Evolutionary conservation across 2,888 invertebrate species (phyloP), one percentile per base, ranked within the genome.

Genomic region (Monochamus alternatus): DNA sequence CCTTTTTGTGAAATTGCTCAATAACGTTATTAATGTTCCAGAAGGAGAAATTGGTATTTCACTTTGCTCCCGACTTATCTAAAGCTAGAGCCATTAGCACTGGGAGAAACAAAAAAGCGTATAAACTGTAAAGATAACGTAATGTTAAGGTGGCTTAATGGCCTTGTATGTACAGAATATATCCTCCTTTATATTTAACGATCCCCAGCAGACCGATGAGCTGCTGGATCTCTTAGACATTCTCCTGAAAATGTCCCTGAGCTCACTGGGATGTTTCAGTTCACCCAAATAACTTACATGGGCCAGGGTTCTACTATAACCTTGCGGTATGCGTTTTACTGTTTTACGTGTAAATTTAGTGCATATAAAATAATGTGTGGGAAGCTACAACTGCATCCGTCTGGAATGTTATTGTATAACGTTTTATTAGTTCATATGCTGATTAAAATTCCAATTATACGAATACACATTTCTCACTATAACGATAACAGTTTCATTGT

Each of bases 231-330:
- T 52, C 71, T 63, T 63, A 63, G 71, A 71, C 71, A 62, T 70
- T 31, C 60, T 44, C 70, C 62, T 32, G 63, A 74, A 59, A 69
- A 59, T 59, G 59, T 70, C 59, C 59, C 59, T 62, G 38, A 52
- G 63, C 73, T 58, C 63, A n/a, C 38, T 44, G 31, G 62, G 14
- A 55, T 66, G 67, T 52, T 64, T 31, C 59, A 59, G 63, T 72
- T 72, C 72, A 65, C 69, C 73, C 63, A 65, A 75, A 73, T 75
- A 75, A 68, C 73, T 69, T 55, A 65, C 69, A 69, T 65, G 65
- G 68, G 75, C 59, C 52, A 60, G 69, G 69, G 69, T 69, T 73
- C 67, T 52, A 32, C 47, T 64, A 38, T 52, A 64, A 52, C 32
- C 32, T 71, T 69, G 64, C 63, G 75, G 69, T 65, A 73, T 69